Evolutionary conservation across 2,113 vertebrate genomes (phyloP), one percentile per base, ranked within the genome.

Genomic region (Cololabis saira): DNA sequence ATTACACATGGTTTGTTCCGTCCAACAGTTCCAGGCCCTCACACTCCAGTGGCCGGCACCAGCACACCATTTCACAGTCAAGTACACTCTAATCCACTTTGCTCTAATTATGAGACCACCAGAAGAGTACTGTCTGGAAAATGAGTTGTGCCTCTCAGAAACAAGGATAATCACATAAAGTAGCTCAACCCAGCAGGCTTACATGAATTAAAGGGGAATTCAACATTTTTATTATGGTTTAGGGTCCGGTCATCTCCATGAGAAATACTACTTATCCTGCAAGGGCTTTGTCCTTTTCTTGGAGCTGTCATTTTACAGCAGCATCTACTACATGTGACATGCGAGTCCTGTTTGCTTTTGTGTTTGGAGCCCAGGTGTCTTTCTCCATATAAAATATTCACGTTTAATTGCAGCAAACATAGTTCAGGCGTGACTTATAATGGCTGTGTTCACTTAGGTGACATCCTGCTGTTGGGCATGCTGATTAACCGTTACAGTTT

Each of bases 21-120:
- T 58, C 40, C 52, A 66, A 80, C 63, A 57, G 58, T 73, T 63
- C 69, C 41, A 64, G 67, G 6, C 7, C 19, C 61, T 69, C 74
- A 65, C 74, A 45, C 47, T 65, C 55, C 55, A 58, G 42, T 5
- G 53, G 56, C n/a, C 63, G 12, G 70, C 71, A 72, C 45, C 30
- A 17, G 21, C 63, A 44, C 27, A 40, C 27, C 49, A 61, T 82
- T 78, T 61, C 65, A 71, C 54, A 45, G 51, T 81, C 65, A 71
- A 78, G 65, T 49, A 64, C 51, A 17, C 16, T 18, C 61, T 76
- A 62, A 81, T 85, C 69, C 68, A 75, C 67, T 77, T 49, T 52
- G 16, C 58, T 62, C 42, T 56, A 49, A 81, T 66, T 62, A 76
- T 1, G 15, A 70, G 56, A 47, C 63, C 42, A 16, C 48, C 27